A percentile compares a stretch with the other conserved stretches of the same genome.
These are phyloP conservation scores for Scomber scombrus DNA, from an alignment of 2,113 vertebrate genomes.

Conservation along the genomic window DNA sequence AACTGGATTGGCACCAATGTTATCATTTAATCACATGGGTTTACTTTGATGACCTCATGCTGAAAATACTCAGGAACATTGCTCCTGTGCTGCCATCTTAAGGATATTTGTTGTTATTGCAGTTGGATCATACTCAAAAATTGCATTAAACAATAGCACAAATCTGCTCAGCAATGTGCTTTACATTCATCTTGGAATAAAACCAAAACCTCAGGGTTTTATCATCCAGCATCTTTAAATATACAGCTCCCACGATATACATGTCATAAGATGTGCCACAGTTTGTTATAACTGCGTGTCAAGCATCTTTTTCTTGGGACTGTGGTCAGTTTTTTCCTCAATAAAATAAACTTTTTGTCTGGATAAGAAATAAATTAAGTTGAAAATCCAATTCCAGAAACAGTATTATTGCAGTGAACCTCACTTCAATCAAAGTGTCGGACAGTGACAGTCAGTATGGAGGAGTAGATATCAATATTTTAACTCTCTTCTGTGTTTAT, in stretches of 20 bases:
- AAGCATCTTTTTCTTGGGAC: background rate
- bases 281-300: background rate
- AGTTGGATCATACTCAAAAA: background rate
- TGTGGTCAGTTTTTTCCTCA: background rate
- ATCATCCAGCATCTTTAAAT: background rate
- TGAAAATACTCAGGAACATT: background rate
- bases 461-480: background rate
- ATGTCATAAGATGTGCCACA: background rate
- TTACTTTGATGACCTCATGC: background rate
- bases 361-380: background rate
- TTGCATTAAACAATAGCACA: background rate
- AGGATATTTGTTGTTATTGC: conserved; percentile 27
- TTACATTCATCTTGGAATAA: background rate
- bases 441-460: background rate
- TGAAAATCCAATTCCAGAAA: background rate
- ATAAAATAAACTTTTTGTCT: background rate
- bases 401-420: conserved; percentile 14
- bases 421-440: background rate
- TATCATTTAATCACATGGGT: background rate
- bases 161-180: background rate
- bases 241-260: background rate
- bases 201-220: background rate
- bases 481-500: background rate
- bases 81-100: conserved; percentile 60
- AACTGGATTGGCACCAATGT: background rate